phyloP scores from a whole-genome alignment of 2,797 vertebrate genomes.

The Notolepis coatsorum region DNA sequence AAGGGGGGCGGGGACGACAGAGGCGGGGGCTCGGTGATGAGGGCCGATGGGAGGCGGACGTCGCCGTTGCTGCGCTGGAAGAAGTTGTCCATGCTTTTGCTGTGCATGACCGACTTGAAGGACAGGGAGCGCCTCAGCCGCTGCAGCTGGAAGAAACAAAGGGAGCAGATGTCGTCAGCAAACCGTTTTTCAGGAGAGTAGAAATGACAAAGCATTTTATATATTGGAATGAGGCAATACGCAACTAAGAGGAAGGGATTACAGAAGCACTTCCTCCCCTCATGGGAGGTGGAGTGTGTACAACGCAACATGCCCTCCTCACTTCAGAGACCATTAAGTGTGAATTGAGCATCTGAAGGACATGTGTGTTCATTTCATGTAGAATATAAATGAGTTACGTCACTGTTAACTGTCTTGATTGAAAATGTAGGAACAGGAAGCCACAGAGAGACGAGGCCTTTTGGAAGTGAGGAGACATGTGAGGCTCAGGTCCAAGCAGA shows the following conservation, averaged over 20 bases:
- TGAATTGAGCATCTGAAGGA: background rate
- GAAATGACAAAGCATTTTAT: background rate
- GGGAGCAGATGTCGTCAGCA: no score
- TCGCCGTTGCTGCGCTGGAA: conserved; percentile 86
- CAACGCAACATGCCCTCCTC: background rate
- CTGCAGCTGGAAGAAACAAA: conserved; percentile 81
- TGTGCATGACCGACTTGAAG: conserved; percentile 91
- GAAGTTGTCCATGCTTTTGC: conserved; percentile 93
- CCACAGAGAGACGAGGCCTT: background rate
- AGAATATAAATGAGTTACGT: background rate
- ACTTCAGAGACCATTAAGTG: background rate
- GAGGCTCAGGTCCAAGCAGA: background rate
- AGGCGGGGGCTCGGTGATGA: conserved; percentile 76
- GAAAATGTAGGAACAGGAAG: background rate
- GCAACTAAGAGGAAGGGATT: background rate
- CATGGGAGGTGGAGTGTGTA: background rate
- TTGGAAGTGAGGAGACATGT: conserved; percentile 6
- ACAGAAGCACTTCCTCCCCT: background rate
- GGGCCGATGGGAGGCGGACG: conserved; percentile 72
- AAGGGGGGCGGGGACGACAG: conserved; percentile 63
- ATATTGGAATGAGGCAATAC: background rate
- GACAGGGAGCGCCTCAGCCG: conserved; percentile 90
- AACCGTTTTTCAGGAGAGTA: background rate
- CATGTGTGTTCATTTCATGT: background rate
- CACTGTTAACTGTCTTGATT: background rate